phyloP scores from a whole-genome alignment of 2,113 vertebrate species.

The Columba livia region DNA sequence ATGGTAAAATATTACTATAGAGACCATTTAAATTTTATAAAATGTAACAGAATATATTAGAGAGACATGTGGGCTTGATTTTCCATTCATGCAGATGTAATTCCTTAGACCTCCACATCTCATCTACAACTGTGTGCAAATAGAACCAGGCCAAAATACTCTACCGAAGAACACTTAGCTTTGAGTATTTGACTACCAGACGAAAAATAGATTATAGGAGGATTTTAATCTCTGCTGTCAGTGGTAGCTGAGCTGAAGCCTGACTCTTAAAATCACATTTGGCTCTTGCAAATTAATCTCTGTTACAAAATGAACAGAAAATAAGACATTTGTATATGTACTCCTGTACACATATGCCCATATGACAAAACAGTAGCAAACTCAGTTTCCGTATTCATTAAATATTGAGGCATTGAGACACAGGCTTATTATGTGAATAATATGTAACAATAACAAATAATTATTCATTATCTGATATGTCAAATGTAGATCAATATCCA shows the following conservation, averaged over 20 bases:
- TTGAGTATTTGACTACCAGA: neutral
- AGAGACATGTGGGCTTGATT: conserved; percentile 38
- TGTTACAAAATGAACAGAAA: neutral
- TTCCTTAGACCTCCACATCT: neutral
- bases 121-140: neutral
- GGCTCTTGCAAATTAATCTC: neutral
- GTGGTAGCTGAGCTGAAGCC: neutral
- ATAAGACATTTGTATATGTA: neutral
- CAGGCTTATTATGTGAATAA: neutral
- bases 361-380: neutral
- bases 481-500: neutral
- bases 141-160: neutral
- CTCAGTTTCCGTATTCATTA: neutral
- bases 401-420: neutral
- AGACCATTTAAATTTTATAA: conserved; percentile 44
- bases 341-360: neutral
- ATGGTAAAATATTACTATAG: neutral
- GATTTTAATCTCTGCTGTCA: neutral
- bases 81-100: neutral
- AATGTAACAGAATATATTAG: conserved; percentile 49
- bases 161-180: neutral
- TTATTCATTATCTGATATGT: neutral
- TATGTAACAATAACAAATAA: neutral
- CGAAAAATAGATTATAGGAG: neutral
- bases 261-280: neutral